Conservation (phyloP, 2,888 invertebrate genomes). For the Harpagoxenus sublaevis region DNA sequence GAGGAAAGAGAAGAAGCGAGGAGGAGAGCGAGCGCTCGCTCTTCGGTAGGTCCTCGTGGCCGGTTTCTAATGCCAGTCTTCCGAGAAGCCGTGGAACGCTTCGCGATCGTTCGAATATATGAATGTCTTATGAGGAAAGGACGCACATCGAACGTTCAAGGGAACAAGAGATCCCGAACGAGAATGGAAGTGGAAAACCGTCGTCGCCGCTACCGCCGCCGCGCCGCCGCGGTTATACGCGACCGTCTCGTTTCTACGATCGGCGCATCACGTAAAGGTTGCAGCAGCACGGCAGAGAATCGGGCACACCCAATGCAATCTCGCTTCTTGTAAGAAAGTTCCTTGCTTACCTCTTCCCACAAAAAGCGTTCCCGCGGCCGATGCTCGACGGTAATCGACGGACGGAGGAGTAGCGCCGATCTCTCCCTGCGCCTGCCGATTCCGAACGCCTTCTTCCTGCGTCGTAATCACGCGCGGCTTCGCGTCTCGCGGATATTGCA, state of each 20-base stretch:
- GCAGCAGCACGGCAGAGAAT: constrained; percentile 36
- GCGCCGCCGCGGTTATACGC: not conserved
- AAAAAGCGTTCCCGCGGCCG: constrained; percentile 41
- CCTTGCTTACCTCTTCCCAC: constrained; percentile 36
- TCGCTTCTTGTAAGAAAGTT: constrained; percentile 53
- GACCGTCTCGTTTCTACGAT: constrained; percentile 25
- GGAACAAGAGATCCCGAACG: constrained; percentile 59
- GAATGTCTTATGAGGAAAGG: constrained; percentile 79
- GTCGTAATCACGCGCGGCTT: constrained; percentile 30
- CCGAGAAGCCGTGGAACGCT: constrained; percentile 75
- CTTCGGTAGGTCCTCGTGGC: constrained; percentile 71
- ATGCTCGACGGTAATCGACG: constrained; percentile 41
- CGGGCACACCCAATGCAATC: constrained; percentile 53
- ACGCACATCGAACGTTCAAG: constrained; percentile 56
- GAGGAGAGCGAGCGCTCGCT: constrained; percentile 25
- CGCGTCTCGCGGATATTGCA: constrained; percentile 1
- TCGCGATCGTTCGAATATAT: constrained; percentile 78
- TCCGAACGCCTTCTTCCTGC: constrained; percentile 8
- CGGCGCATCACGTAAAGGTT: constrained; percentile 53
- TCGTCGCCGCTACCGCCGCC: constrained; percentile 2
- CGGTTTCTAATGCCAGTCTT: constrained; percentile 77
- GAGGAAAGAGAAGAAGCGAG: constrained; percentile 58
- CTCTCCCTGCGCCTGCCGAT: constrained; percentile 8
- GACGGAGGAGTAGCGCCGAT: constrained; percentile 33
- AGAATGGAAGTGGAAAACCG: constrained; percentile 62